Evolutionary conservation across 2,113 vertebrate genomes (phyloP).

Genomic region (Suncus etruscus): DNA sequence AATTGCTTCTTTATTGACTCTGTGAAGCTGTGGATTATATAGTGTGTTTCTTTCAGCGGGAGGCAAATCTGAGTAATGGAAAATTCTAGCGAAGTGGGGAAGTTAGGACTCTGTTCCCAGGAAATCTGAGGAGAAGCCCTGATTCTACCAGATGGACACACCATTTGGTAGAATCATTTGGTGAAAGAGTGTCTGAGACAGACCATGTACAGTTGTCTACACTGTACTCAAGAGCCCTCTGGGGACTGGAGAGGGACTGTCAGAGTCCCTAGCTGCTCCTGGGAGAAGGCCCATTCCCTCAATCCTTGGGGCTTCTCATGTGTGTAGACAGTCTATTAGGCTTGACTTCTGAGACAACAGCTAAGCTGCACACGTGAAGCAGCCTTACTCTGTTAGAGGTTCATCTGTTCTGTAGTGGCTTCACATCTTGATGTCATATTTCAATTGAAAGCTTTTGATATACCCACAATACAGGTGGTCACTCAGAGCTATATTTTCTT

Average conservation of each 20-base stretch:
- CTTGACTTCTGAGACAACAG: no score
- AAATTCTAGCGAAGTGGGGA: background rate
- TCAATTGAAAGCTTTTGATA: background rate
- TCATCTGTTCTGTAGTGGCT: conserved; percentile 7
- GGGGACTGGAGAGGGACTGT: background rate
- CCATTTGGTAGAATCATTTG: no score
- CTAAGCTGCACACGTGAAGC: no score
- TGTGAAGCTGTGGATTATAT: conserved; percentile 9
- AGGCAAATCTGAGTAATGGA: background rate
- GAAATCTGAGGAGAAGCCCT: conserved; percentile 16
- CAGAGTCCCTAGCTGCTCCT: no score
- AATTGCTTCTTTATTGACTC: conserved; percentile 12
- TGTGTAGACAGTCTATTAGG: no score
- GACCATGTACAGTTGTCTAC: background rate
- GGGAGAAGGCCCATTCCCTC: no score
- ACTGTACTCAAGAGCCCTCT: background rate
- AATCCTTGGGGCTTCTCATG: no score
- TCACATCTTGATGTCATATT: background rate
- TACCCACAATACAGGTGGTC: background rate
- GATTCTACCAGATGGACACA: conserved; percentile 5
- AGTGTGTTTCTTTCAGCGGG: background rate
- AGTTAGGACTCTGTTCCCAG: background rate
- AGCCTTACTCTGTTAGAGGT: background rate
- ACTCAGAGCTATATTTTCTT: background rate
- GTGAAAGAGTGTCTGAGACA: background rate